These are phyloP conservation scores for Athalia circularis DNA, from an alignment of 2,888 invertebrate genomes.

Conservation along the genomic window DNA sequence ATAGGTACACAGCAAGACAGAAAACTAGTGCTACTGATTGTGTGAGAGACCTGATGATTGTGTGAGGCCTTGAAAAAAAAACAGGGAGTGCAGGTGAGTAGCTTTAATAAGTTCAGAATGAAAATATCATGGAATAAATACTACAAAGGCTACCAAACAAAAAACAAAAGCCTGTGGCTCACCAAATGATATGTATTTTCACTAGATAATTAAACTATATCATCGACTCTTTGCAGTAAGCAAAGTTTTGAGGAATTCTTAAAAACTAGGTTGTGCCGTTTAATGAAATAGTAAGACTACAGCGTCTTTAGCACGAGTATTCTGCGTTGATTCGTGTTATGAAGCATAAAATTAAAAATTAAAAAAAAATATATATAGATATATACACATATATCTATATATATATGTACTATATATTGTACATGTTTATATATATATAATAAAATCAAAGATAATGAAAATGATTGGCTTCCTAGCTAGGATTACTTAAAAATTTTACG, in stretches of 20 bases:
- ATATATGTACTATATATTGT: too few relatives aligned
- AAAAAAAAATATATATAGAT: conserved; percentile 10
- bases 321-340: conserved; percentile 60
- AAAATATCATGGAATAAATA: background rate
- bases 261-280: conserved; percentile 22
- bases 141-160: background rate
- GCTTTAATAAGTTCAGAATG: background rate
- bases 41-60: conserved; percentile 5
- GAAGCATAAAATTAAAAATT: conserved; percentile 51
- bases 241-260: conserved; percentile 20
- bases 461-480: conserved; percentile 66
- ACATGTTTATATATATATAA: conserved; percentile 1
- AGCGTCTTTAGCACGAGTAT: conserved; percentile 56
- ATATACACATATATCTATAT: too few relatives aligned
- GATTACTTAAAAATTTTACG: conserved; percentile 54
- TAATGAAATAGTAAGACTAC: conserved; percentile 31
- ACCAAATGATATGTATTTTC: conserved; percentile 20
- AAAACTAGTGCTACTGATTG: conserved; percentile 41
- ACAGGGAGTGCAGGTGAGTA: conserved; percentile 23
- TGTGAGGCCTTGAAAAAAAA: background rate
- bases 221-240: conserved; percentile 20
- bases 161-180: conserved; percentile 10
- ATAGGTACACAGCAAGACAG: conserved; percentile 37
- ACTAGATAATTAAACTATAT: conserved; percentile 22
- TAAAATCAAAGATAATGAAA: conserved; percentile 47